Percentiles rank a stretch among this genome's conserved stretches.
Conservation (phyloP, 1,140 invertebrate species). For the Planococcus citri region DNA sequence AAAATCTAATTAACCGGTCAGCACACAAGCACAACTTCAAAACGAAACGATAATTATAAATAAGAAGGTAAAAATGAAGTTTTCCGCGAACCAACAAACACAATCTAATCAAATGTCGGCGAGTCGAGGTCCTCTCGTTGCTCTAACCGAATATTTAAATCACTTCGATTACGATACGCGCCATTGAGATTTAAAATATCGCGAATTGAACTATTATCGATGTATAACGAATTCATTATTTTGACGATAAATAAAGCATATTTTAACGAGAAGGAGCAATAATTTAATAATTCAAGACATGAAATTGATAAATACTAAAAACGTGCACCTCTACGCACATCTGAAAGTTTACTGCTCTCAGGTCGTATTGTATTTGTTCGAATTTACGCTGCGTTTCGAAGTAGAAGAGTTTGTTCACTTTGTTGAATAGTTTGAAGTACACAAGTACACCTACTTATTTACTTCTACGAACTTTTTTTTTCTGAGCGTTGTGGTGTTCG, state of each 20-base stretch:
- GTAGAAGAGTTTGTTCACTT: no score
- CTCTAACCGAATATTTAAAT: not conserved
- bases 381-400: not conserved
- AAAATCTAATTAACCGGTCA: not conserved
- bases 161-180: not conserved
- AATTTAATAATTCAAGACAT: not conserved
- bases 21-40: not conserved
- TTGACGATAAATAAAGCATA: not conserved
- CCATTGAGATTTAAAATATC: not conserved
- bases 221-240: not conserved
- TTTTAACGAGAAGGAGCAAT: not conserved
- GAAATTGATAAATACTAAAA: no score
- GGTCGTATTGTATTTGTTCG: not conserved
- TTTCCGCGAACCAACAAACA: slow-evolving; percentile 2
- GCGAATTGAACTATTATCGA: not conserved
- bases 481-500: no score
- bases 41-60: not conserved
- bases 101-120: slow-evolving; percentile 6
- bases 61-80: not conserved
- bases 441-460: no score
- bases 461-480: no score
- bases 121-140: not conserved
- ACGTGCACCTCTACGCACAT: not conserved
- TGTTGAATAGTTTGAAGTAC: no score
- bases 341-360: not conserved